Percentiles rank a stretch among this genome's conserved stretches.
Conservation (phyloP, 2,113 vertebrate genomes). For the Erythrocebus patas region DNA sequence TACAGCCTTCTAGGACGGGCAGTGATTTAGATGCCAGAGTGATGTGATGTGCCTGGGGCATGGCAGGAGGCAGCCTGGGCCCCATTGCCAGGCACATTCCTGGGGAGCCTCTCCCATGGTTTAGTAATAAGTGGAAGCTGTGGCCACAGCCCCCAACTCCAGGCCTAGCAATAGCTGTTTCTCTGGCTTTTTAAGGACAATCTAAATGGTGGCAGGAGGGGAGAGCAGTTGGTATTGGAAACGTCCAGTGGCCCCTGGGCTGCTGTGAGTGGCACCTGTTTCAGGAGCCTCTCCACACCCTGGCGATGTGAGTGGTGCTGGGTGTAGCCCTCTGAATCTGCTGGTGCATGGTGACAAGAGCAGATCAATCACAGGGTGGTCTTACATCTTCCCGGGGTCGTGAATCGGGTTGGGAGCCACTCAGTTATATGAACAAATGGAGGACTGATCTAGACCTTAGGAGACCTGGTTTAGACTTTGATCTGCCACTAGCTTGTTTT, state of each 20-base stretch:
- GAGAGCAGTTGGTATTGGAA: background rate
- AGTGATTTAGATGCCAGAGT: conserved; percentile 48
- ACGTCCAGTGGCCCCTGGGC: background rate
- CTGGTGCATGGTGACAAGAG: background rate
- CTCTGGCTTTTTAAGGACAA: background rate
- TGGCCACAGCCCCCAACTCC: background rate
- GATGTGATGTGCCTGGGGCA: background rate
- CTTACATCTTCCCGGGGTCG: background rate
- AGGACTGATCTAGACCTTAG: background rate
- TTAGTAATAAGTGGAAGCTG: conserved; percentile 7
- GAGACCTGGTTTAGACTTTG: background rate
- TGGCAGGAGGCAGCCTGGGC: background rate
- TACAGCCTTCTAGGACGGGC: conserved; percentile 34
- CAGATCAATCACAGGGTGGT: background rate
- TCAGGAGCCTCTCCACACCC: background rate
- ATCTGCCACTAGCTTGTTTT: background rate
- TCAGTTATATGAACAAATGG: background rate
- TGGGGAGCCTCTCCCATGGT: background rate
- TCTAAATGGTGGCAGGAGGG: background rate
- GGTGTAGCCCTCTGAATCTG: background rate
- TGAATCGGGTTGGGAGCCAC: background rate
- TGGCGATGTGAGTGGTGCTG: background rate
- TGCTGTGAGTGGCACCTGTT: accelerated
- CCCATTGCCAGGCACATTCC: background rate
- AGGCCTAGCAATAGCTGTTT: background rate